phyloP scores from a whole-genome alignment of 2,797 vertebrate genomes.

The Typhlichthys subterraneus region DNA sequence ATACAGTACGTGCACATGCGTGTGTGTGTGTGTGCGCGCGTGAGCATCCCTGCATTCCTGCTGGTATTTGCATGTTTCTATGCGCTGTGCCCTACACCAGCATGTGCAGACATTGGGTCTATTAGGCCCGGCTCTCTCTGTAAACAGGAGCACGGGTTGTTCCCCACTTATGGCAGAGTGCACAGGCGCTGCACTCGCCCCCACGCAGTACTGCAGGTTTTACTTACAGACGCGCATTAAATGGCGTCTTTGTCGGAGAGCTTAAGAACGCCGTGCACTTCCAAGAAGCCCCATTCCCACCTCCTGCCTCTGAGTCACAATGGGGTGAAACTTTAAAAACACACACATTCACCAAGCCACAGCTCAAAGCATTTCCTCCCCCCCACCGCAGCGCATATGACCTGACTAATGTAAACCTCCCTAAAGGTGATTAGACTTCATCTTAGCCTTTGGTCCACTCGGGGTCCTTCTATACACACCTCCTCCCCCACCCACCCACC shows the following conservation, averaged over 20 bases:
- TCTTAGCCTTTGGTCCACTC: slow-evolving; percentile 62
- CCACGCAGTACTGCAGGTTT: slow-evolving; percentile 54
- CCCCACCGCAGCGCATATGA: slow-evolving; percentile 20
- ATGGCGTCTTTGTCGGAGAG: slow-evolving; percentile 59
- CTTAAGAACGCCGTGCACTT: slow-evolving; percentile 30
- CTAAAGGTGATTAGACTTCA: slow-evolving; percentile 54
- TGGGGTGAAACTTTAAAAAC: slow-evolving; percentile 23
- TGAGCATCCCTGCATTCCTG: slow-evolving; percentile 7
- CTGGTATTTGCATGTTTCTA: slow-evolving; percentile 19
- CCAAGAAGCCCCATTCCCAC: slow-evolving; percentile 44
- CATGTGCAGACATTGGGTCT: not conserved
- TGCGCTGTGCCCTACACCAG: not conserved
- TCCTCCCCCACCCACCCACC: slow-evolving; percentile 30
- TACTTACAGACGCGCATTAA: slow-evolving; percentile 53
- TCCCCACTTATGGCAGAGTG: slow-evolving; percentile 67
- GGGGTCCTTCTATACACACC: slow-evolving; percentile 26
- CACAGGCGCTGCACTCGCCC: slow-evolving; percentile 52
- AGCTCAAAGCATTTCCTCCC: slow-evolving; percentile 26
- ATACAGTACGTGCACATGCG: not conserved
- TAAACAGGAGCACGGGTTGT: slow-evolving; percentile 55
- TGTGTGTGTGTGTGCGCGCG: not conserved
- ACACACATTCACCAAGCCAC: slow-evolving; percentile 27
- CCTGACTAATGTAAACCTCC: slow-evolving; percentile 32
- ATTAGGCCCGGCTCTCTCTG: slow-evolving; percentile 45
- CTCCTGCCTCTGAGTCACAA: slow-evolving; percentile 28